Percentiles rank a stretch among this genome's conserved stretches.
Evolutionary conservation across 2,113 vertebrate species (phyloP).

Genomic region (Meles meles): DNA sequence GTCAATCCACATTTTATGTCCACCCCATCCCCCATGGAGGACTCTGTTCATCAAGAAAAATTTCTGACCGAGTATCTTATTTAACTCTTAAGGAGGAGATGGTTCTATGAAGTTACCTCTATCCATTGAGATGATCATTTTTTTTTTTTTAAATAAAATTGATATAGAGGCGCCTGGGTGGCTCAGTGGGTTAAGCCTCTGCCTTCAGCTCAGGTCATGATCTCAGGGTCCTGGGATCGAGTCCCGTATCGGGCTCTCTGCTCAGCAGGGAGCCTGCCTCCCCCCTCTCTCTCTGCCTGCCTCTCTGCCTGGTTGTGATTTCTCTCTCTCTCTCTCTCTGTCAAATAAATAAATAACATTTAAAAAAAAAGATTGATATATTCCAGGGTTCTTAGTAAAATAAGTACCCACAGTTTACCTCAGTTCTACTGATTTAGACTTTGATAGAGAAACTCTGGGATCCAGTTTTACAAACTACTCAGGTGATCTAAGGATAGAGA

Average conservation of each 20-base stretch:
- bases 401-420: not conserved
- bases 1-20: not conserved
- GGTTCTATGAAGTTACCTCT: not conserved
- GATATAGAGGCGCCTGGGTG: too few species aligned
- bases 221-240: too few species aligned
- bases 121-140: not conserved
- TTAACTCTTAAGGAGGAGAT: not conserved
- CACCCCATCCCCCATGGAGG: not conserved
- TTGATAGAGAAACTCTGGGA: not conserved
- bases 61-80: not conserved
- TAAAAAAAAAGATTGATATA: not conserved
- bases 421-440: not conserved
- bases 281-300: too few species aligned
- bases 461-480: not conserved
- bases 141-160: too few species aligned
- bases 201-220: too few species aligned
- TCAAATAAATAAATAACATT: too few species aligned
- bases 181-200: too few species aligned
- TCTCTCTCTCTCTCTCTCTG: too few species aligned
- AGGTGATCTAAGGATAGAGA: not conserved
- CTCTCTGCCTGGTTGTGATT: too few species aligned
- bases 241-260: too few species aligned
- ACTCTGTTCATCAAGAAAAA: not conserved
- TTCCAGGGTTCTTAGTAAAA: not conserved
- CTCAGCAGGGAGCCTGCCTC: too few species aligned